Conservation (phyloP, 2,797 vertebrate genomes). For the Onychomys arenicola region DNA sequence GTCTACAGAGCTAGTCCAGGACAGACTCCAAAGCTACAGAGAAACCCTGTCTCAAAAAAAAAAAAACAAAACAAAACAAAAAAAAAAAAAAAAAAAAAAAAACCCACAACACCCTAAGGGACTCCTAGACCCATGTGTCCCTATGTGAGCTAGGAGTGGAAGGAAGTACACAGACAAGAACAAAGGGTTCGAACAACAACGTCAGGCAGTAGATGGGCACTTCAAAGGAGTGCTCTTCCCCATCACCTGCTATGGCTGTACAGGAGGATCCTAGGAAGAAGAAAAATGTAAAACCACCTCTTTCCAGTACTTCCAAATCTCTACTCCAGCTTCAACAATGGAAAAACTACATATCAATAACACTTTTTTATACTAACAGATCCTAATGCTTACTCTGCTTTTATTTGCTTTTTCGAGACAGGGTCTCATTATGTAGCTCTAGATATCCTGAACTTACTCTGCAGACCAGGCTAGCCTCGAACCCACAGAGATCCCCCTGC, state of each 20-base stretch:
- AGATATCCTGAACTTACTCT: background rate
- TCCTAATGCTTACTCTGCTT: background rate
- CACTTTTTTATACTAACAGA: background rate
- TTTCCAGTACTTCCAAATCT: background rate
- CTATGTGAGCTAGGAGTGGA: slow-evolving; percentile 39
- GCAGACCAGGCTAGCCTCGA: background rate
- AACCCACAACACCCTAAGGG: slow-evolving; percentile 21
- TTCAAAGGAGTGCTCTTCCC: background rate
- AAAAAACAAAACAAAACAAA: too few species aligned
- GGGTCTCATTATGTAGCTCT: background rate
- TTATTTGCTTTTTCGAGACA: background rate
- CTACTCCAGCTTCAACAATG: background rate
- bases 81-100: too few species aligned
- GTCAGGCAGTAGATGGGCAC: background rate
- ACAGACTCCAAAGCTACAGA: too few species aligned
- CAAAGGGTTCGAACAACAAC: slow-evolving; percentile 23
- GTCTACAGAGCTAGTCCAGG: too few species aligned
- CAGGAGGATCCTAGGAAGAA: background rate
- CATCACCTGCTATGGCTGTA: background rate
- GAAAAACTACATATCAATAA: background rate
- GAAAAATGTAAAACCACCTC: background rate
- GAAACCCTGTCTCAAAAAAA: too few species aligned
- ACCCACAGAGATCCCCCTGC: background rate
- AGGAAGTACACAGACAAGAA: slow-evolving; percentile 32
- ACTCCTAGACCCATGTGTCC: slow-evolving; percentile 18